These are phyloP conservation scores for Allolobophora icterica DNA, from an alignment of 2,888 invertebrate species.

Conservation along the genomic window DNA sequence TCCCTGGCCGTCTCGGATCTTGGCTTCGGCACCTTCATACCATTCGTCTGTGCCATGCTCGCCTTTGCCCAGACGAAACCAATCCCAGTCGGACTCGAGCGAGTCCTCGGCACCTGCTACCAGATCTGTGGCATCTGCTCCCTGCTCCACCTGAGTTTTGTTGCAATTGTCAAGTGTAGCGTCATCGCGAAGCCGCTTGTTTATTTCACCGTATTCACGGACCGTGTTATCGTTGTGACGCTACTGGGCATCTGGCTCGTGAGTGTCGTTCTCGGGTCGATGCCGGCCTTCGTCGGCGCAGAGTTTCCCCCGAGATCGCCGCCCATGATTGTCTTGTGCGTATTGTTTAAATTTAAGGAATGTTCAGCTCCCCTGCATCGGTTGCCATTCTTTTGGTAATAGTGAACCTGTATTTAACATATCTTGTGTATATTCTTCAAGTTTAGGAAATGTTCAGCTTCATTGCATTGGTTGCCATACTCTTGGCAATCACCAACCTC, in stretches of 20 bases:
- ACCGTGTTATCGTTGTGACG: neutral
- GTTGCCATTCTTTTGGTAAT: too few species aligned
- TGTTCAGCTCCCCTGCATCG: too few species aligned
- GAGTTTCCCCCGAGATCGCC: too few species aligned
- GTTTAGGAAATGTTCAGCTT: neutral
- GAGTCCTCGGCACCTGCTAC: neutral
- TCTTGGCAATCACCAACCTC: neutral
- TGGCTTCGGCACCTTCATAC: neutral
- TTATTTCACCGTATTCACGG: neutral
- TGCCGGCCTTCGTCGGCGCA: neutral
- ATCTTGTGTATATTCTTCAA: neutral
- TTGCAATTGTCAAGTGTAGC: conserved; percentile 7
- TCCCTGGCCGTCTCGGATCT: neutral
- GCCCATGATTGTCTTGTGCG: too few species aligned
- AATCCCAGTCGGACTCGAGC: neutral
- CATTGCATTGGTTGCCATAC: neutral
- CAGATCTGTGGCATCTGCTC: neutral
- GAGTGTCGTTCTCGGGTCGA: neutral
- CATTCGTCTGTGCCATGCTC: neutral
- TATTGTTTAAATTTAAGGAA: too few species aligned
- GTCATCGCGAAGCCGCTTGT: conserved; percentile 4
- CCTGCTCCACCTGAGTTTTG: neutral
- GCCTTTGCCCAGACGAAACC: neutral
- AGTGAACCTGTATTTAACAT: neutral
- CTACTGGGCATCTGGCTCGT: neutral